Percentiles rank a stretch among this genome's conserved stretches.
Conservation (phyloP, 1,140 invertebrate genomes). For the Batillaria attramentaria region DNA sequence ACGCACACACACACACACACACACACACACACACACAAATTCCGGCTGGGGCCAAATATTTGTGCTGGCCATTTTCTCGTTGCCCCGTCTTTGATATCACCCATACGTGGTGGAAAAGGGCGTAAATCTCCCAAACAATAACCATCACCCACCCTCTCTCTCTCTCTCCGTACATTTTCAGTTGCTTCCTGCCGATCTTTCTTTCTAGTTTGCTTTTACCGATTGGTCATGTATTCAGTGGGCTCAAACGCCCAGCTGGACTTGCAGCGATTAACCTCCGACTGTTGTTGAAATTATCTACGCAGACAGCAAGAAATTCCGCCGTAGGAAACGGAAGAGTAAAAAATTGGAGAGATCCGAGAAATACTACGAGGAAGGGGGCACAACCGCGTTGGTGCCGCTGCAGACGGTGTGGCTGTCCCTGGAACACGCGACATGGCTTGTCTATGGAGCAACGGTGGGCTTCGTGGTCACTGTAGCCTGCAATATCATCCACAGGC, state of each 20-base stretch:
- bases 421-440: background rate
- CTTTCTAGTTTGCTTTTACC: too few species aligned
- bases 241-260: too few species aligned
- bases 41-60: background rate
- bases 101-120: too few species aligned
- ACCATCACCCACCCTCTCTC: background rate
- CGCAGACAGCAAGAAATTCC: too few species aligned
- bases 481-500: background rate
- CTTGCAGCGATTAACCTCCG: too few species aligned
- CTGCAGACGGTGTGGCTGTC: background rate
- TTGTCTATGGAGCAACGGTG: background rate
- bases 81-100: background rate
- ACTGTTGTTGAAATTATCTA: too few species aligned
- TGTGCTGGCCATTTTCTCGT: background rate
- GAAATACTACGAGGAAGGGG: background rate
- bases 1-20: background rate
- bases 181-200: background rate
- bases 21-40: background rate
- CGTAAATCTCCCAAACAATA: too few species aligned
- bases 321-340: background rate
- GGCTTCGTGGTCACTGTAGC: background rate
- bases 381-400: background rate
- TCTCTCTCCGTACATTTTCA: conserved; percentile 5
- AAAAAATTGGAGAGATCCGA: background rate
- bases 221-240: too few species aligned